phyloP scores from a whole-genome alignment of 2,113 vertebrate species.

The Ictalurus furcatus region DNA sequence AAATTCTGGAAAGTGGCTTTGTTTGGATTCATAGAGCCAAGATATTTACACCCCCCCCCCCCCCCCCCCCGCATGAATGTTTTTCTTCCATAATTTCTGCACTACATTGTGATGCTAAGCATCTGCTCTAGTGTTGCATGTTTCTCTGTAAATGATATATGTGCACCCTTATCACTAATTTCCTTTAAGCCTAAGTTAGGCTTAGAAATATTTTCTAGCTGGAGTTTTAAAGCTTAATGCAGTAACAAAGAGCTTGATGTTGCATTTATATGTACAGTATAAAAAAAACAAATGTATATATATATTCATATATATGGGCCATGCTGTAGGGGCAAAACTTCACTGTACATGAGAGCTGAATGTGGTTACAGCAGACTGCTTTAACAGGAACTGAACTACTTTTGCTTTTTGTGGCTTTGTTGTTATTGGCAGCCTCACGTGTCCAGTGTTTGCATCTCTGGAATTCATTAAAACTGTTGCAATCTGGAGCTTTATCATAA shows the following conservation, averaged over 20 bases:
- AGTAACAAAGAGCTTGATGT: neutral
- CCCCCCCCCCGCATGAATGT: neutral
- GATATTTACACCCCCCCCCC: neutral
- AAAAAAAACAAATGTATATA: neutral
- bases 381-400: slow-evolving; percentile 63
- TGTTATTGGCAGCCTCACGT: slow-evolving; percentile 67
- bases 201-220: neutral
- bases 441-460: slow-evolving; percentile 57
- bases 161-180: neutral
- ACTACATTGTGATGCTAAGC: neutral
- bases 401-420: slow-evolving; percentile 60
- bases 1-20: slow-evolving; percentile 6
- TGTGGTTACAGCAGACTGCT: slow-evolving; percentile 45
- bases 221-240: neutral
- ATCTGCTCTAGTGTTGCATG: slow-evolving; percentile 10
- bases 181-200: neutral
- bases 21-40: slow-evolving; percentile 18
- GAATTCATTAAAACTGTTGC: slow-evolving; percentile 67
- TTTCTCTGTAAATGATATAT: neutral
- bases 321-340: neutral
- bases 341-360: slow-evolving; percentile 27
- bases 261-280: slow-evolving; percentile 8
- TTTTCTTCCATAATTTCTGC: neutral
- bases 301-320: slow-evolving; percentile 4
- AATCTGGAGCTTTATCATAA: slow-evolving; percentile 38